These are phyloP conservation scores for Pteria penguin DNA, from an alignment of 2,888 invertebrate species.

Conservation along the genomic window DNA sequence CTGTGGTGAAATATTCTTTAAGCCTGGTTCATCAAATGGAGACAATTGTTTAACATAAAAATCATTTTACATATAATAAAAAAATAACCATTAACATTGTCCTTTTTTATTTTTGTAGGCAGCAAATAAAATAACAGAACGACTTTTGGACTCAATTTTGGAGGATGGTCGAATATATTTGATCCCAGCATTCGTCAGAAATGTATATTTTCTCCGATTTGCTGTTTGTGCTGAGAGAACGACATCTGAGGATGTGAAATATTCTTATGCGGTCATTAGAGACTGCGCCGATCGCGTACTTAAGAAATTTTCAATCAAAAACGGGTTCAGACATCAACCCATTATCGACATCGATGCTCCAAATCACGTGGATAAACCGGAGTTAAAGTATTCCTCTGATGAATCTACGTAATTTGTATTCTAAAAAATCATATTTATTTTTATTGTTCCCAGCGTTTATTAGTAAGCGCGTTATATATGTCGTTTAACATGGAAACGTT, in stretches of 20 bases:
- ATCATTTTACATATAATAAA: no score
- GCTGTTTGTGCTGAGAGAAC: conserved; percentile 58
- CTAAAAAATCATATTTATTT: no score
- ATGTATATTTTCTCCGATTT: conserved; percentile 57
- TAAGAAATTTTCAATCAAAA: background rate
- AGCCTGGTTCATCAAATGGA: no score
- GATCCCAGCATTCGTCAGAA: conserved; percentile 54
- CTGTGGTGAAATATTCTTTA: no score
- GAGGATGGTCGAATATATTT: conserved; percentile 55
- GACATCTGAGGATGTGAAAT: conserved; percentile 50
- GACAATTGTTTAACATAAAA: no score
- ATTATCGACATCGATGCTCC: background rate
- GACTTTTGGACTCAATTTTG: conserved; percentile 51
- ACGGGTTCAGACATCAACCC: background rate
- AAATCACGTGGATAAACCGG: background rate
- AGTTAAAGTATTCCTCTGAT: background rate
- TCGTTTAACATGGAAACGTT: no score
- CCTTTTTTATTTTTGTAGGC: conserved; percentile 40
- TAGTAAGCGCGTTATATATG: no score
- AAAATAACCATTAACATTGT: no score
- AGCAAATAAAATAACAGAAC: conserved; percentile 50
- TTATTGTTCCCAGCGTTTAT: no score
- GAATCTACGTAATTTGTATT: background rate
- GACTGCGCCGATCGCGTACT: conserved; percentile 45
- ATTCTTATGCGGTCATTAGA: conserved; percentile 52